phyloP scores from a whole-genome alignment of 2,113 vertebrate genomes.

The Pollachius pollachius region DNA sequence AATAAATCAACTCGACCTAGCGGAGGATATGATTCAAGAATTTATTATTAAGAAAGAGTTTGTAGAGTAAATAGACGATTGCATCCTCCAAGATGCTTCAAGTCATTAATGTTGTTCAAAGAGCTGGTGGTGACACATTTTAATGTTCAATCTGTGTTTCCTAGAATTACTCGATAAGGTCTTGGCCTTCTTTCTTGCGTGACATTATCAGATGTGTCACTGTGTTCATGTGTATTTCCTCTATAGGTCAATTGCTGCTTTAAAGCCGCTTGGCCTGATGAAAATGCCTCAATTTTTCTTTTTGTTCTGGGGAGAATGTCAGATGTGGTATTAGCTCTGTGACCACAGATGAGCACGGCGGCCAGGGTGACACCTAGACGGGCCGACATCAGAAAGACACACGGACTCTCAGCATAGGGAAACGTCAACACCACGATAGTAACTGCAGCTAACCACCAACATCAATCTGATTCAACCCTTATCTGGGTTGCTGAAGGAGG shows the following conservation, averaged over 20 bases:
- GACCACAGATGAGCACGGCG: slow-evolving; percentile 33
- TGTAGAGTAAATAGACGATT: too few species aligned
- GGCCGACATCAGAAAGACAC: slow-evolving; percentile 23
- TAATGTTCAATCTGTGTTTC: too few species aligned
- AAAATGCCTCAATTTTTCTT: not conserved
- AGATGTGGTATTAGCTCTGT: slow-evolving; percentile 27
- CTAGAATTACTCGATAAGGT: too few species aligned
- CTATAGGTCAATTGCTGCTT: not conserved
- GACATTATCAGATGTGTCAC: too few species aligned
- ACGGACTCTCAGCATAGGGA: slow-evolving; percentile 9
- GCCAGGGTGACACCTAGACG: slow-evolving; percentile 23
- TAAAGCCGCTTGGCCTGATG: not conserved
- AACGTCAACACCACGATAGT: too few species aligned
- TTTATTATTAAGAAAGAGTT: too few species aligned
- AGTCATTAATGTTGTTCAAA: too few species aligned
- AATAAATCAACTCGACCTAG: too few species aligned
- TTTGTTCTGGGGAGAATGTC: slow-evolving; percentile 33
- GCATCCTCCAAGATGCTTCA: too few species aligned
- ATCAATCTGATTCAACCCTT: slow-evolving; percentile 33
- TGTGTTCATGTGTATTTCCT: not conserved
- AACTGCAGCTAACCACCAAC: not conserved
- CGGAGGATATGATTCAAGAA: too few species aligned
- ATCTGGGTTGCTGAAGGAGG: slow-evolving; percentile 26
- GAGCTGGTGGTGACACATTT: too few species aligned
- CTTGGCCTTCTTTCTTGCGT: too few species aligned